A percentile compares a stretch with the other conserved stretches of the same genome.
phyloP scores from a whole-genome alignment of 2,797 vertebrate species.

The Enteromius anoplus region DNA sequence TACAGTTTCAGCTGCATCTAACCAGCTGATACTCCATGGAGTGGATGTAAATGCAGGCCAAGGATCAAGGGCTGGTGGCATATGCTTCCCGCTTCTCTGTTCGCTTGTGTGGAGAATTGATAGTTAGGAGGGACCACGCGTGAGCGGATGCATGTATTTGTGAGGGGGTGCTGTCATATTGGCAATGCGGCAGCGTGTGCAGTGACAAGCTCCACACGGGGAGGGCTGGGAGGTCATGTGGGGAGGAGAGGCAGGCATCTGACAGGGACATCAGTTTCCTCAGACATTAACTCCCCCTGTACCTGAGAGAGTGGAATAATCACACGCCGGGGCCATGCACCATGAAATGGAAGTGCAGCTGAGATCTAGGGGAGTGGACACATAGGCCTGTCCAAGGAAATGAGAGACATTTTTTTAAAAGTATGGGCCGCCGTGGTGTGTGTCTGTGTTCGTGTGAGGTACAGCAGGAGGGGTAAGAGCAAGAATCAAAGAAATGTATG shows the following conservation, averaged over 20 bases:
- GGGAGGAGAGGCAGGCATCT: slow-evolving; percentile 80
- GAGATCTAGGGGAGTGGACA: slow-evolving; percentile 83
- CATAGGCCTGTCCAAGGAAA: slow-evolving; percentile 82
- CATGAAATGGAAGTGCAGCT: slow-evolving; percentile 88
- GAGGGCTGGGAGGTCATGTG: slow-evolving; percentile 45
- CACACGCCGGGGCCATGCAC: slow-evolving; percentile 82
- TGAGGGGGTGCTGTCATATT: slow-evolving; percentile 66
- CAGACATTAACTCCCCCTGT: slow-evolving; percentile 86
- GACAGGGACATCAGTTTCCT: slow-evolving; percentile 94
- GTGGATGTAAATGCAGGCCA: slow-evolving; percentile 81
- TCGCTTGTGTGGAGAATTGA: slow-evolving; percentile 68
- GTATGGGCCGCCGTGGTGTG: slow-evolving; percentile 39
- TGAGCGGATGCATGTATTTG: slow-evolving; percentile 33
- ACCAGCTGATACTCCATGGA: slow-evolving; percentile 81
- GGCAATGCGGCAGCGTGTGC: slow-evolving; percentile 89
- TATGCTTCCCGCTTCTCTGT: slow-evolving; percentile 82
- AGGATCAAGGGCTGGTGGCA: slow-evolving; percentile 78
- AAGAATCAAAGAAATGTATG: neutral
- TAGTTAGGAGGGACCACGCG: slow-evolving; percentile 55
- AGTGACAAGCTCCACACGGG: slow-evolving; percentile 75
- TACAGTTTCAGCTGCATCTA: slow-evolving; percentile 73
- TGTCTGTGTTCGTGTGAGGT: slow-evolving; percentile 30
- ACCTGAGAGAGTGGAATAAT: slow-evolving; percentile 88
- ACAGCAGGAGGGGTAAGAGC: neutral
- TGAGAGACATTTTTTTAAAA: slow-evolving; percentile 84